Percentiles rank a stretch among this genome's conserved stretches.
These are phyloP conservation scores for Rhynchophorus ferrugineus DNA, from an alignment of 1,140 invertebrate species.

Conservation along the genomic window DNA sequence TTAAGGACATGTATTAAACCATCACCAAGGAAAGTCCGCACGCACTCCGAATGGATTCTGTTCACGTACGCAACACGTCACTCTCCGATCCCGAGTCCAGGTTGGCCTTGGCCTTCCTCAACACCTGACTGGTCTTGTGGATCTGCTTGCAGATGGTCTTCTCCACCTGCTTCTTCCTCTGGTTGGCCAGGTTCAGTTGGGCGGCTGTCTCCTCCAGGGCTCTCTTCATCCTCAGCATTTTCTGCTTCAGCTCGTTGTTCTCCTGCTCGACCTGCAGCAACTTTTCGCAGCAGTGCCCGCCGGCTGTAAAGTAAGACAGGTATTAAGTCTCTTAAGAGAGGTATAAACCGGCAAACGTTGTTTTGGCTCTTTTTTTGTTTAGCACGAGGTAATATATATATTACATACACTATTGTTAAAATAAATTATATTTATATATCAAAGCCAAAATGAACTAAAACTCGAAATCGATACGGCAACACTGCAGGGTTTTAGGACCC, in stretches of 20 bases:
- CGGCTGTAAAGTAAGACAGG: constrained; percentile 25
- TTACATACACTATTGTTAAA: no score
- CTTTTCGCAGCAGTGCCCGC: constrained; percentile 30
- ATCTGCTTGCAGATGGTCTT: constrained; percentile 55
- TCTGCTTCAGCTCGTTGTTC: constrained; percentile 48
- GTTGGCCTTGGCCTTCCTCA: constrained; percentile 52
- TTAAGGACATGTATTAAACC: neutral
- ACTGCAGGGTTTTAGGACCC: no score
- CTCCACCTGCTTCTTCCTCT: constrained; percentile 51
- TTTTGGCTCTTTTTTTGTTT: no score
- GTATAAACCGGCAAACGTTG: neutral
- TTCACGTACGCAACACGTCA: constrained; percentile 24
- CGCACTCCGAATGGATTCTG: neutral
- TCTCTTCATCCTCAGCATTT: constrained; percentile 48
- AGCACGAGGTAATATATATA: no score
- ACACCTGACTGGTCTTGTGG: constrained; percentile 53
- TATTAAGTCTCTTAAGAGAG: constrained; percentile 3
- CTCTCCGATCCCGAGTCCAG: constrained; percentile 42
- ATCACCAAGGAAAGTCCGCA: no score
- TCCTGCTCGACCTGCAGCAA: constrained; percentile 49
- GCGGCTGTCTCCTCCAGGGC: constrained; percentile 50
- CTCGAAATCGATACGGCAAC: no score
- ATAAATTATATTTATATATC: no score
- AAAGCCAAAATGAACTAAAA: no score
- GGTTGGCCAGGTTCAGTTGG: constrained; percentile 50